phyloP scores from a whole-genome alignment of 2,888 invertebrate genomes.

The Drosophila anomalipes region DNA sequence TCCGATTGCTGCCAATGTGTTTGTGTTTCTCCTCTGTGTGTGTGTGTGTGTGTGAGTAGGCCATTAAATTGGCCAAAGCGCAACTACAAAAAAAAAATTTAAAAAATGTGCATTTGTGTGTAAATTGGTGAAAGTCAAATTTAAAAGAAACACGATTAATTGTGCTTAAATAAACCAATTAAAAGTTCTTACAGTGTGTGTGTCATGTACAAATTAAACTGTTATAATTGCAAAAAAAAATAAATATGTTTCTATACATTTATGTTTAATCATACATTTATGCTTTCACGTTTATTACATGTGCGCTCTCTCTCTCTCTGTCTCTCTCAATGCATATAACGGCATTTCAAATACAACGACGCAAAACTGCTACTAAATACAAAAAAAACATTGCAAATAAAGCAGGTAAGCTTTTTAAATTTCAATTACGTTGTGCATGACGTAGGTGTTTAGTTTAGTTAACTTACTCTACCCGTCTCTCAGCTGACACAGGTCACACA shows the following conservation, averaged over 20 bases:
- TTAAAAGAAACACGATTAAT: conserved; percentile 16
- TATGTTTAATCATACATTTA: conserved; percentile 38
- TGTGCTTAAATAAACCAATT: conserved; percentile 9
- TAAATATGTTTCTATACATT: neutral
- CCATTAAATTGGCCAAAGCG: conserved; percentile 62
- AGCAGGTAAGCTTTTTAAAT: conserved; percentile 51
- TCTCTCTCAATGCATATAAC: conserved; percentile 33
- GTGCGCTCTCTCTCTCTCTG: conserved; percentile 32
- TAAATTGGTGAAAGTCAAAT: conserved; percentile 56
- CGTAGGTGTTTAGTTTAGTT: conserved; percentile 23
- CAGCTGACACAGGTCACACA: conserved; percentile 47
- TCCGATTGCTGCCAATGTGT: conserved; percentile 36
- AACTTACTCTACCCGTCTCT: conserved; percentile 19
- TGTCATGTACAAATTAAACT: conserved; percentile 14
- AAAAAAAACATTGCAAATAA: conserved; percentile 16
- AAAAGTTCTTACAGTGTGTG: conserved; percentile 15
- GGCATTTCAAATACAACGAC: conserved; percentile 36
- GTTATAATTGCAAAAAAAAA: conserved; percentile 11
- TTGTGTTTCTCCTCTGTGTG: conserved; percentile 33
- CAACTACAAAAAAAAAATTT: conserved; percentile 32
- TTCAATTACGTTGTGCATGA: conserved; percentile 37
- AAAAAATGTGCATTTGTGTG: conserved; percentile 47
- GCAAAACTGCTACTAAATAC: conserved; percentile 36
- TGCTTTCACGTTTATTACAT: conserved; percentile 64
- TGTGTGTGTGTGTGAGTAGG: conserved; percentile 32